phyloP scores from a whole-genome alignment of 2,888 invertebrate genomes.

The Deilephila elpenor region DNA sequence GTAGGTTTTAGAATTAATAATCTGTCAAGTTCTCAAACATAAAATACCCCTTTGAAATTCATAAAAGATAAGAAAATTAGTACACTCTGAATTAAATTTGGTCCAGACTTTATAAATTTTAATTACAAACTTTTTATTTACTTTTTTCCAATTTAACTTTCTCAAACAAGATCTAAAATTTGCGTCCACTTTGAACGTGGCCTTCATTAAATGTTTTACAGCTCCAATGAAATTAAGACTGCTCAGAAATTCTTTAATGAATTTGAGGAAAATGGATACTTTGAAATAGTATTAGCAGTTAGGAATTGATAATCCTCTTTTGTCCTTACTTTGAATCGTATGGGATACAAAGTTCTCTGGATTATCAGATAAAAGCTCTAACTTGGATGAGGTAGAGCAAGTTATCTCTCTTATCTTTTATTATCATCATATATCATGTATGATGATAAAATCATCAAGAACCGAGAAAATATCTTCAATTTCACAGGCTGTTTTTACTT shows the following conservation, averaged over 20 bases:
- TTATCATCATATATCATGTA: too few species aligned
- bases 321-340: background rate
- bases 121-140: slow-evolving; percentile 2
- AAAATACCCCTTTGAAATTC: too few species aligned
- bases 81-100: background rate
- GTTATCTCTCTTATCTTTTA: too few species aligned
- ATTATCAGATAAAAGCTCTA: background rate
- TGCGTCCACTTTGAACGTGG: slow-evolving; percentile 1
- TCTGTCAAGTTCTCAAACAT: too few species aligned
- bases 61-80: background rate
- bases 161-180: slow-evolving; percentile 21
- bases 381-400: too few species aligned
- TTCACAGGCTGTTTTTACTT: too few species aligned
- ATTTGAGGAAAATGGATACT: background rate
- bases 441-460: too few species aligned
- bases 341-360: too few species aligned
- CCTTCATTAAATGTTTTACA: slow-evolving; percentile 22
- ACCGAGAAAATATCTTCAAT: too few species aligned
- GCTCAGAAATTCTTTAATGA: slow-evolving; percentile 4
- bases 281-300: background rate
- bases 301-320: background rate
- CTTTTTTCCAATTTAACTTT: slow-evolving; percentile 24
- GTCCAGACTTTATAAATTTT: slow-evolving; percentile 5
- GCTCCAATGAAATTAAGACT: slow-evolving; percentile 10
- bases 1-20: too few species aligned